A percentile compares a stretch with the other conserved stretches of the same genome.
Conservation (phyloP, 2,113 vertebrate species). For the Deroptyus accipitrinus region DNA sequence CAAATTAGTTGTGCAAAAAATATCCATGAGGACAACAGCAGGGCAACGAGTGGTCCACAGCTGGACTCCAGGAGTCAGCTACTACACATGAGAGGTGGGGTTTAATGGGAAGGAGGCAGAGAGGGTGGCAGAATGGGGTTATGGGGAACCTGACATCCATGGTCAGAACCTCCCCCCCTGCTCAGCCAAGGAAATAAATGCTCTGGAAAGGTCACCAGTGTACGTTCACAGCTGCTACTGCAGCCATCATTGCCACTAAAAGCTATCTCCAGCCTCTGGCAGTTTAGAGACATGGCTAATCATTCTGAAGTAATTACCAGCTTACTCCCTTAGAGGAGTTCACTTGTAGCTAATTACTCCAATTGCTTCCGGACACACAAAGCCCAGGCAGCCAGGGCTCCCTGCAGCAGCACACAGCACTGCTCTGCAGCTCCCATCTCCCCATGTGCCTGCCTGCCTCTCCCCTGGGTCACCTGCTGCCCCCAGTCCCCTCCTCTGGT, state of each 20-base stretch:
- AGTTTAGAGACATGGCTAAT: background rate
- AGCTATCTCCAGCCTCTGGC: constrained; percentile 14
- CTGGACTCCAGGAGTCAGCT: background rate
- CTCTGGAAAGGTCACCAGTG: background rate
- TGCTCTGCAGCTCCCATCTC: background rate
- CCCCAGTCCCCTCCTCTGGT: background rate
- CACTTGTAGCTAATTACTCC: constrained; percentile 52
- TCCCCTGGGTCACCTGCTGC: background rate
- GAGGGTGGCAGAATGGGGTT: background rate
- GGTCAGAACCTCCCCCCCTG: background rate
- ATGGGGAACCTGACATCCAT: background rate
- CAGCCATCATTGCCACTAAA: background rate
- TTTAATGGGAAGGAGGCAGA: background rate
- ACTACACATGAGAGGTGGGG: background rate
- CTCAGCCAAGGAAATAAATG: background rate
- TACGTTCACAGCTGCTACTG: background rate
- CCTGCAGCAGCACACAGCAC: background rate
- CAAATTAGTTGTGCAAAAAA: background rate
- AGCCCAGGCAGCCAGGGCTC: background rate
- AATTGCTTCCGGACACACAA: constrained; percentile 34
- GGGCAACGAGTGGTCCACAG: background rate
- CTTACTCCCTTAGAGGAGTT: constrained; percentile 15
- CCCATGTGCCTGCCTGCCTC: background rate
- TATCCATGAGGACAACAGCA: background rate
- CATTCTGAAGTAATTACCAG: constrained; percentile 50